Base-by-base conservation (phyloP, 1,140 invertebrate species). In the Hyphantria cunea region DNA sequence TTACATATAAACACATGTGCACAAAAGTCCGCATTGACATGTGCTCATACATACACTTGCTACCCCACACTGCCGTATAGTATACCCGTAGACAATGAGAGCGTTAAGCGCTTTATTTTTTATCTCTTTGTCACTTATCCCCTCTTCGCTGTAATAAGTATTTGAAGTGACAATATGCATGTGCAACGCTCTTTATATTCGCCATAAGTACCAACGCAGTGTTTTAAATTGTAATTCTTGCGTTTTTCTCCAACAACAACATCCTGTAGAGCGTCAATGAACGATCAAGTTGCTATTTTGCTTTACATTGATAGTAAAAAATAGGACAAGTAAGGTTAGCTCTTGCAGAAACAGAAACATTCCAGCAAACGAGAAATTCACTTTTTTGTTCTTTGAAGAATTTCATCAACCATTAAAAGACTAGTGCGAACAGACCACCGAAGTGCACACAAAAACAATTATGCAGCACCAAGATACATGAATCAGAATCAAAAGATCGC, bases 51-150 rank as follows among this genome's bases (percentile, higher is more conserved):
- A 53, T 54, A 65, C 74, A 78, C 74, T 76, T 74, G 72, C 62
- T 72, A 81, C 84, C 81, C 84, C 66, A 74, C 70, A 63, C 67
- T 51, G 52, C 45, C 70, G 66, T 80, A 84, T 76, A 76, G 73
- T 79, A 69, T 74, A 67, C 68, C 67, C 69, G 75, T 71, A 84
- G 74, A 87, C 80, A 88, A 86, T 86, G 74, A 70, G 70, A 72
- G 61, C 74, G 68, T 63, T 87, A 89, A 90, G 84, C 86, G 84
- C 79, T 86, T 89, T 90, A 89, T 70, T 80, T 90, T 60, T 90
- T 88, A 76, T 82, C 71, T 82, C 78, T 79, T 83, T 84, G 76
- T 77, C 49, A 76, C 63, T 32, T 8, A 32, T 42, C 68, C 75
- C 79, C 77, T 74, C 65, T 64, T 62, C 64, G 63, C 65, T 60